Base-by-base conservation (phyloP, 2,888 invertebrate species). In the Sinhomidia bicolor region DNA sequence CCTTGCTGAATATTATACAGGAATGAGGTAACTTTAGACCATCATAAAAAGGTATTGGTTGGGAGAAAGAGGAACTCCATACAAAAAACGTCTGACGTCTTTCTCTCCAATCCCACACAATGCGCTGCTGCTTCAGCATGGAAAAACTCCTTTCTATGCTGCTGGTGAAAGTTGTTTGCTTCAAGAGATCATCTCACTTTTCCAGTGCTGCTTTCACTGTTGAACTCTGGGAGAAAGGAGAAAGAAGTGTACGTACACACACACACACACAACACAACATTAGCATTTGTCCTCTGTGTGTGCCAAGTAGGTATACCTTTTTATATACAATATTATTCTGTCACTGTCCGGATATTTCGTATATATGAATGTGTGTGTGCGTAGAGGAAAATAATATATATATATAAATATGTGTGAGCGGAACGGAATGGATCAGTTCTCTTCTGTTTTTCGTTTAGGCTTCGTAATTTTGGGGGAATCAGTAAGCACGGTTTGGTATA, bases 71-170 rank as follows among this genome's bases (percentile, higher is more conserved):
- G 80, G 26, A 51, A 17, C 36, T n/a, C 9, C 41, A 47, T 54
- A 36, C 32, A 65, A 65, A 71, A 74, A 74, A 74, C n/a, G 65
- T 80, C 65, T 87, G 87, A 87, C 87, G 87, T 87, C 87, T 87
- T 87, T 87, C 74, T 36, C 32, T 26, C 1, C 44, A 47, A 12
- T 20, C 74, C 71, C 65, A 36, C 20, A 36, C n/a, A 47, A n/a
- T 32, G 12, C 36, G 32, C 20, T 41, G 29, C 10, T 60, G 47
- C 76, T 68, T 4, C 0, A 62, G 29, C 62, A 36, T 26, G 44
- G 80, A 85, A 86, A n/a, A 87, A 81, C 29, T 62, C 20, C 85
- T 74, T 57, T 51, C 51, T 20, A 41, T 36, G 36, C 57, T 54
- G 23, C 26, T 81, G 81, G 87, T 57, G 87, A 87, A 87, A 87